Conservation (phyloP, 2,797 vertebrate species). For the Cuculus canorus region DNA sequence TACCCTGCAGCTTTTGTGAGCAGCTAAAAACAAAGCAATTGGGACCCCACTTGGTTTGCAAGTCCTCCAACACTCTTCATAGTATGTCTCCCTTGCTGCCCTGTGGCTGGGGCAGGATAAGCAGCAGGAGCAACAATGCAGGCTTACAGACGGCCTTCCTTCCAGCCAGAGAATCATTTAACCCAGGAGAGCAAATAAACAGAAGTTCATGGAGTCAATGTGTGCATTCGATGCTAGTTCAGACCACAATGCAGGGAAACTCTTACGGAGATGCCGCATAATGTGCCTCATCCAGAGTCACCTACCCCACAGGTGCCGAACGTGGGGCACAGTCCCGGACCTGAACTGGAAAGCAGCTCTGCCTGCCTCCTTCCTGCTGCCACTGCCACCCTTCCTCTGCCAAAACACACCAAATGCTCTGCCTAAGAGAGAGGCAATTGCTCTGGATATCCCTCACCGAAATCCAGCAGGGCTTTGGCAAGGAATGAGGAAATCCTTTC, state of each 20-base stretch:
- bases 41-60: neutral
- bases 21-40: neutral
- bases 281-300: neutral
- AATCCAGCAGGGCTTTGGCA: neutral
- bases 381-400: neutral
- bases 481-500: neutral
- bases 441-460: neutral
- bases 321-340: rapidly evolving
- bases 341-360: neutral
- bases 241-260: neutral
- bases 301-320: rapidly evolving
- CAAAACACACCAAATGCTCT: neutral
- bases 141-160: neutral
- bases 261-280: neutral
- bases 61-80: neutral
- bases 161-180: neutral
- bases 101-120: neutral
- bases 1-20: neutral
- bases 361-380: neutral
- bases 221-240: neutral
- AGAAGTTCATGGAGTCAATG: neutral
- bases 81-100: neutral
- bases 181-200: neutral
- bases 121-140: neutral
- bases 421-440: neutral